phyloP scores from a whole-genome alignment of 2,113 vertebrate species.

The Notiomystis cincta region DNA sequence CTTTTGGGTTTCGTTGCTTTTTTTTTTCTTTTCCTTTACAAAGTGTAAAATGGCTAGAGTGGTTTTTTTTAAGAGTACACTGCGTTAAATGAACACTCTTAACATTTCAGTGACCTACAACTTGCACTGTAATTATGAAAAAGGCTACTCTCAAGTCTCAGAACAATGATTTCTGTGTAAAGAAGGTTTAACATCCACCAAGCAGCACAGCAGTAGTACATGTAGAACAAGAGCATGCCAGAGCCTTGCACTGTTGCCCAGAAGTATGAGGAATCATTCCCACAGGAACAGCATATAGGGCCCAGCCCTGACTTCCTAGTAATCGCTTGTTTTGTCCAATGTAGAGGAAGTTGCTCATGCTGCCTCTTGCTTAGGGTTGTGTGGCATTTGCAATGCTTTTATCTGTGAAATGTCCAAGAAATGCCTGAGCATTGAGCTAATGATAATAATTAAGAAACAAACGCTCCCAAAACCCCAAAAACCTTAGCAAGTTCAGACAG shows the following conservation, averaged over 20 bases:
- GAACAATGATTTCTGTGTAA: neutral
- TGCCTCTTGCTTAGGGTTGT: neutral
- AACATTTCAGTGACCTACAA: neutral
- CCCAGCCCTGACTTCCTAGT: neutral
- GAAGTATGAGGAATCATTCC: neutral
- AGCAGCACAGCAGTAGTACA: neutral
- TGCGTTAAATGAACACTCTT: neutral
- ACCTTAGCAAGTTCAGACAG: neutral
- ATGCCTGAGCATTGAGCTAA: neutral
- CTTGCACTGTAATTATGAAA: neutral
- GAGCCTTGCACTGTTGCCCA: neutral
- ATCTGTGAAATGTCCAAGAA: neutral
- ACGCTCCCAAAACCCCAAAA: neutral
- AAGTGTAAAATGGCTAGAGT: neutral
- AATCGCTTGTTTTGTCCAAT: neutral
- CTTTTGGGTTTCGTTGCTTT: neutral
- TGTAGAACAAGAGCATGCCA: neutral
- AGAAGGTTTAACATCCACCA: neutral
- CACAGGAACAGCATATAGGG: neutral
- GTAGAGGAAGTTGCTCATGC: neutral
- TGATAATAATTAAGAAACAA: neutral
- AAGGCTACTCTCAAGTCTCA: neutral
- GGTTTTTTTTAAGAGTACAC: neutral
- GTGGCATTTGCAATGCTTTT: neutral
- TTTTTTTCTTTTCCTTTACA: neutral